A percentile compares a stretch with the other conserved stretches of the same genome.
phyloP scores from a whole-genome alignment of 2,113 vertebrate species.

The Candoia aspera region DNA sequence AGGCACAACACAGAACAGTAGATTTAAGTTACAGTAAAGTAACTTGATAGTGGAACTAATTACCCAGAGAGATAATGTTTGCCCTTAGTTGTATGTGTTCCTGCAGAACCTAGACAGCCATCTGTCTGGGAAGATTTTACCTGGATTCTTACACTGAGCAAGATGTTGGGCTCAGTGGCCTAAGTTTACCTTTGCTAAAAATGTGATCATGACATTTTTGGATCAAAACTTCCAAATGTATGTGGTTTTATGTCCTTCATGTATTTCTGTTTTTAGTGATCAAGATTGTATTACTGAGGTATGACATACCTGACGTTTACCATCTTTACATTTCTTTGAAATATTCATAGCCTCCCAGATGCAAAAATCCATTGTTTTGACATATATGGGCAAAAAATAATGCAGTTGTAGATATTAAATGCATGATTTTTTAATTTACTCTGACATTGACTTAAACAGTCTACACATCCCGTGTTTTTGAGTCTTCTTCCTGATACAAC shows the following conservation, averaged over 20 bases:
- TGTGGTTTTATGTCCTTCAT: not conserved
- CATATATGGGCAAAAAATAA: not conserved
- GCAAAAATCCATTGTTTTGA: not conserved
- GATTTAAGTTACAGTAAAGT: too few species aligned
- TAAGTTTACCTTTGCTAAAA: too few species aligned
- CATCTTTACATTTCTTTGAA: not conserved
- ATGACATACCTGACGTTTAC: not conserved
- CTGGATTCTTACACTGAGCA: too few species aligned
- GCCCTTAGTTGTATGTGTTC: too few species aligned
- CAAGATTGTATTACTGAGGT: not conserved
- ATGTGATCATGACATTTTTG: not conserved
- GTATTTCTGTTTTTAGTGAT: not conserved
- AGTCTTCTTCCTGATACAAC: not conserved
- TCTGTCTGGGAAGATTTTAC: too few species aligned
- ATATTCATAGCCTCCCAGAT: conserved; percentile 18
- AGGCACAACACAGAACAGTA: too few species aligned
- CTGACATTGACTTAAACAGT: not conserved
- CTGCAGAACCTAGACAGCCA: too few species aligned
- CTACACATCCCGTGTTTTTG: not conserved
- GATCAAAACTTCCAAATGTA: not conserved
- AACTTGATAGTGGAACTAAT: too few species aligned
- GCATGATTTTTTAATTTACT: not conserved
- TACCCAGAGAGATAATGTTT: too few species aligned
- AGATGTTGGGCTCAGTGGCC: too few species aligned
- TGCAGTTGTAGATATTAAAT: not conserved